Evolutionary conservation across 2,797 vertebrate genomes (phyloP).

Genomic region (Apogon talboti): DNA sequence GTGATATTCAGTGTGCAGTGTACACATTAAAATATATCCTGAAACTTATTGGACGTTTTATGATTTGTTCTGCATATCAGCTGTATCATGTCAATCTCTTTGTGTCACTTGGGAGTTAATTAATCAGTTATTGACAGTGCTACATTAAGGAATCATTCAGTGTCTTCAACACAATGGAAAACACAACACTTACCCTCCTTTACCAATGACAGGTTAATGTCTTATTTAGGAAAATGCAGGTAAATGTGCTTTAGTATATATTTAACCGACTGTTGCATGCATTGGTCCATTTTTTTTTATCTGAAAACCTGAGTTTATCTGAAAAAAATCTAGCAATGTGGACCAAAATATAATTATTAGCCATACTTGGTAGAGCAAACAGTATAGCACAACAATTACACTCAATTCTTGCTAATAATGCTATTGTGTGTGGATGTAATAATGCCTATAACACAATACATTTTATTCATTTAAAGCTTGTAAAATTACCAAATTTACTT

Average conservation of each 20-base stretch:
- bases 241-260: not conserved
- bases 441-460: not conserved
- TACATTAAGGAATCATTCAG: not conserved
- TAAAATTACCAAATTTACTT: too few relatives aligned
- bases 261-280: not conserved
- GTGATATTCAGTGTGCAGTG: not conserved
- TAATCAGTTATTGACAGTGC: too few relatives aligned
- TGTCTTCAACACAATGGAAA: not conserved
- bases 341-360: not conserved
- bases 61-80: too few relatives aligned
- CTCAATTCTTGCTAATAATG: not conserved
- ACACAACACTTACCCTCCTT: not conserved
- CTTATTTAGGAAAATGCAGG: not conserved
- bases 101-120: too few relatives aligned
- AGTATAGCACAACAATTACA: not conserved
- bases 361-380: not conserved
- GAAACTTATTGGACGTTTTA: too few relatives aligned
- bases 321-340: conserved; percentile 9
- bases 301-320: conserved; percentile 7
- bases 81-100: too few relatives aligned
- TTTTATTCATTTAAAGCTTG: too few relatives aligned
- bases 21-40: too few relatives aligned
- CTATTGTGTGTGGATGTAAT: not conserved
- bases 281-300: conserved; percentile 5
- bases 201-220: not conserved